phyloP scores from a whole-genome alignment of 2,888 invertebrate species.

The Volucella zonaria region DNA sequence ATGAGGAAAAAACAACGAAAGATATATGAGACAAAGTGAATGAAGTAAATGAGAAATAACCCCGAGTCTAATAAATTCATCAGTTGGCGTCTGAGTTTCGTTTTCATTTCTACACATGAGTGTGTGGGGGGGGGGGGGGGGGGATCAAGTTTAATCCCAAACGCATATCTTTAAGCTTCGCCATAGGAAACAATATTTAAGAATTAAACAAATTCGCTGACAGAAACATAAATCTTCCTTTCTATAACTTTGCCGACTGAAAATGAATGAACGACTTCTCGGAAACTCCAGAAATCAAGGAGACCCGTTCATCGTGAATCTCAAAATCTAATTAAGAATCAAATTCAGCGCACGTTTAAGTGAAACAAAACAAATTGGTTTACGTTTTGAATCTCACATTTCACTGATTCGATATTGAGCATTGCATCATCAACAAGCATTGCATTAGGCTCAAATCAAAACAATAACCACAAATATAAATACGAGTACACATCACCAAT shows the following conservation, averaged over 20 bases:
- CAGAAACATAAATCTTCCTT: not conserved
- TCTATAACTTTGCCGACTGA: not conserved
- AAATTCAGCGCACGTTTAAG: constrained; percentile 11
- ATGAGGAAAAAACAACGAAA: too few species aligned
- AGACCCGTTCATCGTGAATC: not conserved
- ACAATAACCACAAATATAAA: not conserved
- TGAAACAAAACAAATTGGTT: constrained; percentile 1
- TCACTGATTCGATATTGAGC: not conserved
- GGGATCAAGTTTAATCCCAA: too few species aligned
- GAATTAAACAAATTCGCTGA: not conserved
- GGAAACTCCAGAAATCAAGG: not conserved
- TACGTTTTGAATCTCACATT: constrained; percentile 7
- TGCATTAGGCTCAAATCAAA: constrained; percentile 28
- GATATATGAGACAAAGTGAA: not conserved
- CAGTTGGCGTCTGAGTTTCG: too few species aligned
- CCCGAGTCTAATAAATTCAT: not conserved
- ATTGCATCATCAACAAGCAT: constrained; percentile 42
- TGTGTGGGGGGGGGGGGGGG: too few species aligned
- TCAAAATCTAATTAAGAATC: not conserved
- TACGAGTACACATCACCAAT: not conserved
- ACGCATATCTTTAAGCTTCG: too few species aligned
- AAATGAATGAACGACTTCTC: not conserved
- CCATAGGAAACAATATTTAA: too few species aligned
- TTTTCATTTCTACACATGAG: too few species aligned
- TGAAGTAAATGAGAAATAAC: constrained; percentile 8